phyloP scores from a whole-genome alignment of 1,140 invertebrate species.

The Drosophila murphyi region DNA sequence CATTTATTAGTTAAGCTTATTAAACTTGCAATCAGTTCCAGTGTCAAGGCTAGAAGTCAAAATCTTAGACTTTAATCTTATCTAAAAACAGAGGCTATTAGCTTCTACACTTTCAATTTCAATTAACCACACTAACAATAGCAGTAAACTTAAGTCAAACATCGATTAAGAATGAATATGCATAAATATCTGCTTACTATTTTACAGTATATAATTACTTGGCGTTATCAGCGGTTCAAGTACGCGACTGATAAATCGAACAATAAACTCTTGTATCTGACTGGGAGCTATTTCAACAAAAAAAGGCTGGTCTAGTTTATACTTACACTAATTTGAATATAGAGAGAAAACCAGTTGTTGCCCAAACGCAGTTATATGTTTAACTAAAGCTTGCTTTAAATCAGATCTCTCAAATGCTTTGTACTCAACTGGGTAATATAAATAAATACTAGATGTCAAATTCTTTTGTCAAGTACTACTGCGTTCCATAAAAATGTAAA shows the following conservation, averaged over 20 bases:
- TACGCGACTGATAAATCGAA: conserved; percentile 1
- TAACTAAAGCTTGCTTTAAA: neutral
- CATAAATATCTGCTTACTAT: neutral
- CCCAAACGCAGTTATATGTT: neutral
- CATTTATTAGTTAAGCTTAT: conserved; percentile 15
- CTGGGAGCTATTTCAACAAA: neutral
- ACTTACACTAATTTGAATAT: conserved; percentile 31
- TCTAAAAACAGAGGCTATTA: conserved; percentile 47
- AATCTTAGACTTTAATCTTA: conserved; percentile 56
- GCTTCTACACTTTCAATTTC: conserved; percentile 41
- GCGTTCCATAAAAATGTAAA: conserved; percentile 44
- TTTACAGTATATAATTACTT: neutral
- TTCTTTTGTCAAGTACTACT: conserved; percentile 28
- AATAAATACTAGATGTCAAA: conserved; percentile 16
- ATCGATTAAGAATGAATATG: neutral
- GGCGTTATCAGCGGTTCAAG: conserved; percentile 6
- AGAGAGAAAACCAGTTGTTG: conserved; percentile 5
- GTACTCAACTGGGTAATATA: conserved; percentile 1
- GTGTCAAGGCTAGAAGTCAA: conserved; percentile 21
- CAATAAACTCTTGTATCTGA: neutral
- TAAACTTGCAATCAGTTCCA: neutral
- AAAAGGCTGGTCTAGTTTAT: neutral
- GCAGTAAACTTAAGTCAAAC: neutral
- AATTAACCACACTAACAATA: conserved; percentile 11
- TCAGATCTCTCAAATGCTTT: neutral